A percentile compares a stretch with the other conserved stretches of the same genome.
These are phyloP conservation scores for Hololepta plana DNA, from an alignment of 2,888 invertebrate species.

Conservation along the genomic window DNA sequence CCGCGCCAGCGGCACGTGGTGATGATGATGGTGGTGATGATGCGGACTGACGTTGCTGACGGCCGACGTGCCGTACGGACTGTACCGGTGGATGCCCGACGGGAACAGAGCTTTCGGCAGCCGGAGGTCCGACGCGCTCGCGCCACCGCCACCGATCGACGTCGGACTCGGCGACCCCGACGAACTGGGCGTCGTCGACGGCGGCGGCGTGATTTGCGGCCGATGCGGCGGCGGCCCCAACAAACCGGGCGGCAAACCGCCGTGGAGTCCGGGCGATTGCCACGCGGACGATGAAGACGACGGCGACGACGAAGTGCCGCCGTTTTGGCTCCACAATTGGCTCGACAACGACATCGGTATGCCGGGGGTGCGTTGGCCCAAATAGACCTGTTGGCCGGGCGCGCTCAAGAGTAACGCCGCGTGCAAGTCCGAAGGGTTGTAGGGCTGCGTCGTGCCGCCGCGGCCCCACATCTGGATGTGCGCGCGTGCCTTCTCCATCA, in stretches of 20 bases:
- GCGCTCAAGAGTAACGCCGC: slow-evolving; percentile 23
- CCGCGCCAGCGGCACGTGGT: too few relatives aligned
- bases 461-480: slow-evolving; percentile 35
- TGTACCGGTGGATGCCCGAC: slow-evolving; percentile 26
- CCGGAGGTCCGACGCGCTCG: slow-evolving; percentile 22
- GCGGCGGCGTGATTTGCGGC: slow-evolving; percentile 28
- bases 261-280: slow-evolving; percentile 23
- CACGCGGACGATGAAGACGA: slow-evolving; percentile 15
- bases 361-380: slow-evolving; percentile 19
- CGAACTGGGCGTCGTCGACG: slow-evolving; percentile 35
- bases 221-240: slow-evolving; percentile 24
- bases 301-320: slow-evolving; percentile 9
- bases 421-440: slow-evolving; percentile 30
- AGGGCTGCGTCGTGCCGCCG: slow-evolving; percentile 27
- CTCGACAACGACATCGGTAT: slow-evolving; percentile 24
- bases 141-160: slow-evolving; percentile 15
- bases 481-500: slow-evolving; percentile 37
- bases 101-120: slow-evolving; percentile 29
- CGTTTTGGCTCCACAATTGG: slow-evolving; percentile 28
- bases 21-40: too few relatives aligned
- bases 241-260: slow-evolving; percentile 24
- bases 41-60: too few relatives aligned
- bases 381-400: slow-evolving; percentile 17
- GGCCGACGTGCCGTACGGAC: slow-evolving; percentile 24
- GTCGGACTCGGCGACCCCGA: slow-evolving; percentile 41